Base-by-base conservation (phyloP, 2,113 vertebrate genomes). In the Sander lucioperca region DNA sequence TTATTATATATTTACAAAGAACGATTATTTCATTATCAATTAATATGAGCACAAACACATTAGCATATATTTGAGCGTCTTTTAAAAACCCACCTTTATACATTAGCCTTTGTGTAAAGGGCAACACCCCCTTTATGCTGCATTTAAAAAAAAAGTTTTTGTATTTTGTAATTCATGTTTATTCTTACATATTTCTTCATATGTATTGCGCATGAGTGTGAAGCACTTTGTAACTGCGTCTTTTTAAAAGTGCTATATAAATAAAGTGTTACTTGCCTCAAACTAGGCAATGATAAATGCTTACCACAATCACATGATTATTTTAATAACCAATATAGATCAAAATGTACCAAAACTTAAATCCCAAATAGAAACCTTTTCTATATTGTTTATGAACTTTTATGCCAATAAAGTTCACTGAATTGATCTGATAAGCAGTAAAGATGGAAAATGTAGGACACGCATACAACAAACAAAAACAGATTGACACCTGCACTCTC, bases 401-500 rank as follows among this genome's bases (percentile, higher is more conserved):
- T 6, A 39, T 57, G 4, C 27, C 30, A 25, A 39, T 48, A 27
- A 54, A 36, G 12, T 25, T n/a, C 19, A 47, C 6, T 30, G 2
- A 79, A 30, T 12, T 18, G 4, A 57, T 36, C 50, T 18, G 3
- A 43, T n/a, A 1, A 33, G 21, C 6, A 36, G 27, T 12, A 27
- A 68, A 63, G 57, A 50, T 19, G n/a, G 3, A 39, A 79, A 69
- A 66, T 69, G n/a, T 64, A 61, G 39, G 77, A 36, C 30, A 66
- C 21, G 74, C 14, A 43, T 25, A 19, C 25, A 43, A 21, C 50
- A 45, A 47, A 71, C 13, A 69, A 69, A 77, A 51, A 73, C 14
- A 50, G 12, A 65, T n/a, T 0, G 51, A 75, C 61, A 80, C 62
- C 43, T 56, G 39, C 57, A 45, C 14, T n/a, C 25, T 50, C 6